Evolutionary conservation across 2,113 vertebrate genomes (phyloP), one percentile per base, ranked within the genome.

Genomic region (Octodon degus): DNA sequence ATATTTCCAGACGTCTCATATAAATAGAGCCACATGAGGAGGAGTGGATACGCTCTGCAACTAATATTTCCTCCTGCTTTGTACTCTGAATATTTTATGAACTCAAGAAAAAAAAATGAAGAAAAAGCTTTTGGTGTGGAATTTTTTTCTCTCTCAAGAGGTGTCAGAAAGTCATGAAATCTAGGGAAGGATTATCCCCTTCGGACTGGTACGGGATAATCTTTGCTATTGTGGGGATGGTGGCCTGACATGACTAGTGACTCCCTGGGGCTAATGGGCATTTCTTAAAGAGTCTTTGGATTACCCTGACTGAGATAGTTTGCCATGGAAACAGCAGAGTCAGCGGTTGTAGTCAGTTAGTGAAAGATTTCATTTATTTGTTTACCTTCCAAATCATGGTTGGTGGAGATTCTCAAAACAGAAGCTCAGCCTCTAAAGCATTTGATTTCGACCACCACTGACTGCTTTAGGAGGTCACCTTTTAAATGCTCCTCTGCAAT

Each of bases 261-360:
- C 58, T 98, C 93, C 96, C 96, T 97, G 91, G 94, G 93, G 97
- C 95, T 50, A 1, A 90, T 95, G 50, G 10, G 97, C 98, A 97
- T 97, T 97, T 98, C 91, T 96, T 97, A 96, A 43, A 47, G 90
- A 0, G 0, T 79, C 92, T 98, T 97, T 34, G 11, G 96, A 95
- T 98, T 98, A 97, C 97, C 62, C 98, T 97, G 97, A 40, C 40
- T 27, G 80, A 95, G 94, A 96, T 97, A 62, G 0, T 97, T 98
- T 98, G 95, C 98, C 96, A 98, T 98, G 97, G 98, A 96, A 96
- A 98, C 98, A 0, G 1, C 80, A 82, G 89, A 97, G 96, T 97
- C 95, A 96, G 95, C 3, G 0, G 5, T 95, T 0, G 47, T 93
- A 95, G 96, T 92, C 50, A 5, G 70, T 97, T 82, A 95, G 97